These are phyloP conservation scores for Odontomyia ornata DNA, from an alignment of 2,888 invertebrate species.

Conservation along the genomic window DNA sequence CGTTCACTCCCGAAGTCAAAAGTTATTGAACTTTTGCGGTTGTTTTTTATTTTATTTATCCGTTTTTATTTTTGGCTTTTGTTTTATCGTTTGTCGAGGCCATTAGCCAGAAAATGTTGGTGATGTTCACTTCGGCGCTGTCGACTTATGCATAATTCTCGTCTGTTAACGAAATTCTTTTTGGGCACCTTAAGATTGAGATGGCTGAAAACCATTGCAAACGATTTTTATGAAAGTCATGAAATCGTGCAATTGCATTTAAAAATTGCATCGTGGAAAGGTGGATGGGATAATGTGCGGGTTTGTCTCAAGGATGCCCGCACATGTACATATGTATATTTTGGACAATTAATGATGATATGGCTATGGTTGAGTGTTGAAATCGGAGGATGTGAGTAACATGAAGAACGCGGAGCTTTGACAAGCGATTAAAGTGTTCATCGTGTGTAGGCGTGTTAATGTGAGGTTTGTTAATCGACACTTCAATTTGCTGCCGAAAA, in stretches of 20 bases:
- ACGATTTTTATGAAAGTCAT: slow-evolving; percentile 17
- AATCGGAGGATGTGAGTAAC: not conserved
- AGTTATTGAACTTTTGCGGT: slow-evolving; percentile 48
- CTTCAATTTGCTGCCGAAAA: no score
- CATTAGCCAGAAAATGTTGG: slow-evolving; percentile 39
- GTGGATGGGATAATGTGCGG: not conserved
- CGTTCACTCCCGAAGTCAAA: slow-evolving; percentile 35
- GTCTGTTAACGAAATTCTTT: slow-evolving; percentile 8
- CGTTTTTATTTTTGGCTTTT: slow-evolving; percentile 19
- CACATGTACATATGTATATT: not conserved
- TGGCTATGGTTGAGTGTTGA: not conserved
- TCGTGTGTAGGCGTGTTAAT: not conserved
- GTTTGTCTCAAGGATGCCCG: not conserved
- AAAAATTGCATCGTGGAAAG: slow-evolving; percentile 22
- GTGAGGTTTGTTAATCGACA: not conserved
- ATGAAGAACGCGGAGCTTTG: not conserved
- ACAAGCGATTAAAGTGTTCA: not conserved
- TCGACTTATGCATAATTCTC: not conserved
- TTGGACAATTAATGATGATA: slow-evolving; percentile 1
- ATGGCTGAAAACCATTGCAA: not conserved
- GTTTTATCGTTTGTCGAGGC: slow-evolving; percentile 30
- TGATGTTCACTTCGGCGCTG: not conserved
- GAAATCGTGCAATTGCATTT: slow-evolving; percentile 41
- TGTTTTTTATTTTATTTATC: slow-evolving; percentile 33
- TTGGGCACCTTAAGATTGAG: not conserved